Evolutionary conservation across 2,797 vertebrate genomes (phyloP), one percentile per base, ranked within the genome.

Genomic region (Neosilurus hyrtlii): DNA sequence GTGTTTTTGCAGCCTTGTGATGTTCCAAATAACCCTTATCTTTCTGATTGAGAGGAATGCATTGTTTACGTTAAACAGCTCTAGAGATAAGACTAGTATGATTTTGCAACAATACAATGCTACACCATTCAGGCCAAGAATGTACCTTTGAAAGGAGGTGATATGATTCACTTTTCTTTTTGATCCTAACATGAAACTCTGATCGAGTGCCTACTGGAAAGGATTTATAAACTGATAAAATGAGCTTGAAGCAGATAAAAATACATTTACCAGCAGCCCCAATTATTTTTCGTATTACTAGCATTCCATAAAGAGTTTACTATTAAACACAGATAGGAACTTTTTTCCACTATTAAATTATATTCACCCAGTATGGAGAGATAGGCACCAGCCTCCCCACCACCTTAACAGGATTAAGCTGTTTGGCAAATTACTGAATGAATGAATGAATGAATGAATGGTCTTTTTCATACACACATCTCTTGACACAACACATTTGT

Each of bases 51-150:
- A 11, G 15, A 84, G 61, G 86, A 87, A 86, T 87, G 84, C 37
- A 65, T 79, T 84, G 80, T 80, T 87, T 80, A 82, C 43, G 59
- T 63, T 77, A 63, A 78, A 81, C 79, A 24, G 43, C 70, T 65
- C 73, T 30, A 62, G 61, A 61, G 79, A 84, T n/a, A 82, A 79
- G 63, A 11, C 22, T 79, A 75, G 68, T n/a, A 87, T 84, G 82
- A 65, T 54, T 75, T 71, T 30, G 18, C 26, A 80, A 75, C 84
- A 76, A 24, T 72, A 62, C 65, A 79, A 16, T 77, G 24, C 49
- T 30, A 66, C 52, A 66, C 5, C 59, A 30, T 63, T 83, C 57
- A 54, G 56, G 52, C 26, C 76, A 35, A 65, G 49, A 77, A 72
- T 79, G 43, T n/a, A 20, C 26, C n/a, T 16, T 11, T n/a, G n/a